Conservation (phyloP, 2,888 invertebrate species). For the Campoletis raptor region DNA sequence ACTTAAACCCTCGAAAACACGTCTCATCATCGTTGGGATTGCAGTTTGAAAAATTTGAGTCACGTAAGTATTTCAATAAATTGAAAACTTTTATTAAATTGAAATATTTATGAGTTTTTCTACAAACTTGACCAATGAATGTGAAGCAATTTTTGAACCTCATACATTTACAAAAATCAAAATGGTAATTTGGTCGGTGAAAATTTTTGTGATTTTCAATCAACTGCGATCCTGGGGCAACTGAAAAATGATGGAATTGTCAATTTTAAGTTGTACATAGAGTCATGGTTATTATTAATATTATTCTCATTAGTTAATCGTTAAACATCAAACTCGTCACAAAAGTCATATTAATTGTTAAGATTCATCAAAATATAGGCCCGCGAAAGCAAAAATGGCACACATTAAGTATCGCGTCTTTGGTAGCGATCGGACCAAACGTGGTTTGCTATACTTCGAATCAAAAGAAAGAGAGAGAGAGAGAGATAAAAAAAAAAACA, state of each 20-base stretch:
- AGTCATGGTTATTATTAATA: slow-evolving; percentile 58
- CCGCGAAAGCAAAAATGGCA: slow-evolving; percentile 8
- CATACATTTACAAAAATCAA: background rate
- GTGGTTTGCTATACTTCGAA: slow-evolving; percentile 55
- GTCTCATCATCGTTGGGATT: background rate
- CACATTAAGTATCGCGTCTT: slow-evolving; percentile 29
- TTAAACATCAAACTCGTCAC: slow-evolving; percentile 35
- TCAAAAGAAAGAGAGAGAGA: slow-evolving; percentile 59
- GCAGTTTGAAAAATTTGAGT: no score
- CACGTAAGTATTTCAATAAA: no score
- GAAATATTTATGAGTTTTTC: background rate
- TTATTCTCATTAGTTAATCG: slow-evolving; percentile 45
- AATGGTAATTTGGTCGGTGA: background rate
- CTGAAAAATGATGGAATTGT: slow-evolving; percentile 28
- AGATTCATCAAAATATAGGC: slow-evolving; percentile 47
- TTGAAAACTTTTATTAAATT: no score
- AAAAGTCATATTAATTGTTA: slow-evolving; percentile 64
- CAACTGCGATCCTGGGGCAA: slow-evolving; percentile 44
- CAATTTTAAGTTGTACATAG: slow-evolving; percentile 71
- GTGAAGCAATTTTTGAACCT: background rate
- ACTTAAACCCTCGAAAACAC: background rate
- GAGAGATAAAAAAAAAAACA: no score
- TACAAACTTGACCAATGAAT: background rate
- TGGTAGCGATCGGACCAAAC: slow-evolving; percentile 50
- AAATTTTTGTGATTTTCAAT: background rate